A percentile compares a stretch with the other conserved stretches of the same genome.
Conservation (phyloP, 2,888 invertebrate species). For the Dendrolimus houi region DNA sequence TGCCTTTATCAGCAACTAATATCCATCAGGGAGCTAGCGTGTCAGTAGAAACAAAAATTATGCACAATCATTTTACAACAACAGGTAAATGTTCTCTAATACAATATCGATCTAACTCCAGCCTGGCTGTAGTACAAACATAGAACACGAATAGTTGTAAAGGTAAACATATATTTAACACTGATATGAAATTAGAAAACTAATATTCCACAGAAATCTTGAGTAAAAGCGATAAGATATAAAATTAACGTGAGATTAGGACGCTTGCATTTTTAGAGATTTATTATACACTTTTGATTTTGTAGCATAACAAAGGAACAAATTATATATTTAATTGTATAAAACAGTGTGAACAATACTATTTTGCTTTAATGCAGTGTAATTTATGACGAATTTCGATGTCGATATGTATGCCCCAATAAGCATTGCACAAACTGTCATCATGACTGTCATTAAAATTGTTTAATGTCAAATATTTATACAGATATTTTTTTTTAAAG, state of each 20-base stretch:
- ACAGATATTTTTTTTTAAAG: no score
- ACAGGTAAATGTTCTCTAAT: conserved; percentile 32
- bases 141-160: conserved; percentile 31
- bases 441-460: conserved; percentile 14
- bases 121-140: conserved; percentile 34
- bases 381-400: conserved; percentile 26
- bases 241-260: not conserved
- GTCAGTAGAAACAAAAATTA: conserved; percentile 40
- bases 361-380: conserved; percentile 20
- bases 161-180: conserved; percentile 37
- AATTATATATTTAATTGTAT: conserved; percentile 16
- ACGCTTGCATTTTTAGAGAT: not conserved
- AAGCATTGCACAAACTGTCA: conserved; percentile 18
- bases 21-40: conserved; percentile 41
- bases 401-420: conserved; percentile 22
- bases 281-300: not conserved
- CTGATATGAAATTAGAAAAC: conserved; percentile 15
- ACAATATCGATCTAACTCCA: conserved; percentile 48
- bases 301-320: conserved; percentile 11
- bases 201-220: not conserved
- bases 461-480: conserved; percentile 1
- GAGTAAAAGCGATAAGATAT: no score
- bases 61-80: conserved; percentile 59
- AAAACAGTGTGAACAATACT: conserved; percentile 15
- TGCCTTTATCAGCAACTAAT: conserved; percentile 17